Base-by-base conservation (phyloP, 1,140 invertebrate genomes). In the Belonocnema kinseyi region DNA sequence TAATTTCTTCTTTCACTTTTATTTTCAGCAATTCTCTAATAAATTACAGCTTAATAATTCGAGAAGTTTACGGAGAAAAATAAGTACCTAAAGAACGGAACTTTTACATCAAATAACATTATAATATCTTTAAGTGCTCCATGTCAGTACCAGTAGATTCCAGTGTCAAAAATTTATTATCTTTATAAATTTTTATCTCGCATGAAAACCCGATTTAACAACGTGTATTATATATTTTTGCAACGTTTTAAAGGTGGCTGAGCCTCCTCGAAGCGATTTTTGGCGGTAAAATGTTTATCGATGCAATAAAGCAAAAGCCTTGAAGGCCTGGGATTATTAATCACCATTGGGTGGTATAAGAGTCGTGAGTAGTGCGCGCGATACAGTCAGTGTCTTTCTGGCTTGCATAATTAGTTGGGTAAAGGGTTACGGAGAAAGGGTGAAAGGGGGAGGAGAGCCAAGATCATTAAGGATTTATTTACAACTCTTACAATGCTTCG, bases 381-480 rank as follows among this genome's bases (percentile, higher is more conserved):
- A 66, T 66, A 66, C 26, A 66, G 61, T 66, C 61, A 66, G 26
- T 66, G 61, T 66, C 61, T 66, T 66, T 66, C 61, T 66, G 26
- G 61, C 33, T 66, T 40, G 61, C 61, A 66, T 66, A 66, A 66
- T 66, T 66, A 66, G 61, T 66, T 66, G 61, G 61, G 61, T 66
- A 66, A 66, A 66, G 61, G 61, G 61, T 46, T 66, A 66, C 61
- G 61, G 58, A 66, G 58, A 66, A 66, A 66, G 61, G 16, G 58
- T n/a, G 61, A 40, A 21, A 66, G 40, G 16, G 33, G 21, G 58
- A 26, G 61, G 26, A 40, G 61, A 66, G 33, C 61, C 61, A 46
- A 66, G 61, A 66, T 66, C 61, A 66, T 66, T 66, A 66, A 66
- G 61, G 61, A 66, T 66, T 66, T 66, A 66, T 66, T 66, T 66